A percentile compares a stretch with the other conserved stretches of the same genome.
Evolutionary conservation across 2,113 vertebrate genomes (phyloP).

Genomic region (Gambusia holbrooki): DNA sequence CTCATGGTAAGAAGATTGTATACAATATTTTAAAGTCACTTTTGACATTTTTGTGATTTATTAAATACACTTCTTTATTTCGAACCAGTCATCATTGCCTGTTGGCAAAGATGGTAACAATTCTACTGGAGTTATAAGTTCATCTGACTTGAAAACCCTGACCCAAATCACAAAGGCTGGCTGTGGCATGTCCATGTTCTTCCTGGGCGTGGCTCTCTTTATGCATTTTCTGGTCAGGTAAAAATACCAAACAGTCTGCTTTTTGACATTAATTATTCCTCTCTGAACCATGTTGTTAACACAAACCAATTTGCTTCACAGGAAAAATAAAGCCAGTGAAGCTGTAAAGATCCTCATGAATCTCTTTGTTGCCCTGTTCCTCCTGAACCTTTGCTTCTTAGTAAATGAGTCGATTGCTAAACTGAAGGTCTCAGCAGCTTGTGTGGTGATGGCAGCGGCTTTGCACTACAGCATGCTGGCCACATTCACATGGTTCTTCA

Average conservation of each 20-base stretch:
- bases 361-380: slow-evolving; percentile 75
- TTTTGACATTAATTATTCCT: neutral
- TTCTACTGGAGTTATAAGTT: neutral
- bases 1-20: slow-evolving; percentile 50
- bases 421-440: neutral
- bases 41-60: neutral
- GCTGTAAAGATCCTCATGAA: slow-evolving; percentile 75
- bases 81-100: slow-evolving; percentile 19
- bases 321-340: slow-evolving; percentile 69
- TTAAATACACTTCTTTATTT: neutral
- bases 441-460: slow-evolving; percentile 62
- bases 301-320: slow-evolving; percentile 14
- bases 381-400: slow-evolving; percentile 81
- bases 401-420: slow-evolving; percentile 50
- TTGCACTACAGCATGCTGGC: slow-evolving; percentile 84
- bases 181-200: slow-evolving; percentile 67
- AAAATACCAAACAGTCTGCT: neutral
- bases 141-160: slow-evolving; percentile 37
- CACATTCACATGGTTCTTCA: slow-evolving; percentile 81
- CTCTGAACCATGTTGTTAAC: neutral
- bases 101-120: neutral
- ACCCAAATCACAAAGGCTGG: slow-evolving; percentile 63
- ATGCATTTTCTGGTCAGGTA: slow-evolving; percentile 62
- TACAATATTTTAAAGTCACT: neutral
- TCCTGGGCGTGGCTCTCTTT: slow-evolving; percentile 58